Conservation (phyloP, 2,113 vertebrate species). For the Diadophis punctatus region DNA sequence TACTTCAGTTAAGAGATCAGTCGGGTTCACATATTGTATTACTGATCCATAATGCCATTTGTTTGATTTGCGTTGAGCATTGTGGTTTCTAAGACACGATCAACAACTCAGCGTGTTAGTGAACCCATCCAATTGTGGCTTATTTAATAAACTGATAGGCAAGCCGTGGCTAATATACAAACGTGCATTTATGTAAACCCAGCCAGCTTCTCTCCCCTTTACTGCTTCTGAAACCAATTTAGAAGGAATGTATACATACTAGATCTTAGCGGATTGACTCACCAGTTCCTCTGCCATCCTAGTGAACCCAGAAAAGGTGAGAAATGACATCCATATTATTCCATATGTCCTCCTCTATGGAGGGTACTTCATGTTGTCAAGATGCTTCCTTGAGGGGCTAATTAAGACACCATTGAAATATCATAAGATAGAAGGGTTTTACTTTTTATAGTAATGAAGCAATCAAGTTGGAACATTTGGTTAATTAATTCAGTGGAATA, state of each 20-base stretch:
- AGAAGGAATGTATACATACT: neutral
- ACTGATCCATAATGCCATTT: neutral
- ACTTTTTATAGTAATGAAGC: neutral
- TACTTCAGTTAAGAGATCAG: neutral
- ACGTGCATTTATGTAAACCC: neutral
- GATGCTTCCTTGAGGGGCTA: neutral
- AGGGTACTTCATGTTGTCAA: neutral
- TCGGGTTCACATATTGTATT: neutral
- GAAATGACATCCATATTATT: neutral
- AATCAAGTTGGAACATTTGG: neutral
- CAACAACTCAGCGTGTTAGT: neutral
- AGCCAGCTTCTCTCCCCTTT: neutral
- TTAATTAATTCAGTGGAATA: neutral
- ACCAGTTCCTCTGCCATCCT: neutral
- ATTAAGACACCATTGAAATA: constrained; percentile 8
- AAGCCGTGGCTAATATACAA: neutral
- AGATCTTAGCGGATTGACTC: neutral
- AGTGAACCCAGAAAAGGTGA: neutral
- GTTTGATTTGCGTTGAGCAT: neutral
- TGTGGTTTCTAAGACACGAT: neutral
- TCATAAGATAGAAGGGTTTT: neutral
- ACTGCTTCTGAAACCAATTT: neutral
- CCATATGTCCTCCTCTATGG: neutral
- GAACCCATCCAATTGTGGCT: neutral
- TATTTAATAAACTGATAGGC: neutral